A percentile compares a stretch with the other conserved stretches of the same genome.
Conservation (phyloP, 2,113 vertebrate species). For the Hippolais icterina region DNA sequence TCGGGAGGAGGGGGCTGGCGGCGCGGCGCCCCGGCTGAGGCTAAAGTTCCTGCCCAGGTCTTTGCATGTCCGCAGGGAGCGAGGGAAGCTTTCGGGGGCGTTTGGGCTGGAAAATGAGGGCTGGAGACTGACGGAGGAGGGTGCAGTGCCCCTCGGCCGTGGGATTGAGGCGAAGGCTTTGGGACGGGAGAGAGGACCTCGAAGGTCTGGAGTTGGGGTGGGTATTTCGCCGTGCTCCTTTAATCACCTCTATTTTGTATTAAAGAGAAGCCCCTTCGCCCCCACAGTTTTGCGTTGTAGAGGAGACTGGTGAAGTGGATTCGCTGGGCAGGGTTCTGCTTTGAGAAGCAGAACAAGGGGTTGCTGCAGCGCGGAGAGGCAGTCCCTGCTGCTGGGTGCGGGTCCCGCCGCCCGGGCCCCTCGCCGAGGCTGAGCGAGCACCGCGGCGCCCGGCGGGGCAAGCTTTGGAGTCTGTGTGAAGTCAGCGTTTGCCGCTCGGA, state of each 20-base stretch:
- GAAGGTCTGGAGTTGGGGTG: background rate
- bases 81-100: background rate
- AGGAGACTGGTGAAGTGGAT: background rate
- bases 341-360: background rate
- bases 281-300: fast-evolving
- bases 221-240: background rate
- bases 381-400: background rate
- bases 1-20: background rate
- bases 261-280: no score
- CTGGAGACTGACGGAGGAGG: background rate
- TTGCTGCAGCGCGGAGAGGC: fast-evolving
- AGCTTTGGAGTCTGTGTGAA: fast-evolving
- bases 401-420: fast-evolving
- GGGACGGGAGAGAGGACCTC: background rate
- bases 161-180: background rate
- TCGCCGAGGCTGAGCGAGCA: background rate
- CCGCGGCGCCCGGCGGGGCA: background rate
- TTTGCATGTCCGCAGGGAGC: background rate
- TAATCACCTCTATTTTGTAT: background rate
- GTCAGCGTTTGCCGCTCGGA: fast-evolving
- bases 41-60: background rate
- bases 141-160: background rate
- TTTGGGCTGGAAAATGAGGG: background rate
- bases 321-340: background rate
- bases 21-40: background rate